Evolutionary conservation across 2,113 vertebrate genomes (phyloP), one percentile per base, ranked within the genome.

Genomic region (Lophura nycthemera): DNA sequence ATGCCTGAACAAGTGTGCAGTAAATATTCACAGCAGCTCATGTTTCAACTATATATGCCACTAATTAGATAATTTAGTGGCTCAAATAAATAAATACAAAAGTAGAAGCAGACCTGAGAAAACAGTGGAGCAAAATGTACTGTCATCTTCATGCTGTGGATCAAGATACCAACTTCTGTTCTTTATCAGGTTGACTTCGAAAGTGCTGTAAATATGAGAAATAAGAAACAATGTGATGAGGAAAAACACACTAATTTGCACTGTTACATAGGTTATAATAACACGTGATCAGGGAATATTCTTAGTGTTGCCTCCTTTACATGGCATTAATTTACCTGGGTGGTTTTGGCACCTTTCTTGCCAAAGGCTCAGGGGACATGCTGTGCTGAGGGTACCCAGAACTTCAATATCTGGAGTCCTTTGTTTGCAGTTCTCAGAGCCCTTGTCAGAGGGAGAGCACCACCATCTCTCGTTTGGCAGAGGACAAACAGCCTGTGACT

Each of bases 61-160:
- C 98, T 98, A 98, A 98, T 98, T 98, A 98, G 97, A 98, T 98
- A 98, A 98, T 98, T 98, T 98, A 98, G 97, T 98, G 96, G 96
- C 93, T 96, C 97, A 96, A 97, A 98, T 98, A 98, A 98, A 98
- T 98, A 98, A 98, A 97, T 97, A 97, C 96, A 89, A 92, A 97
- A 98, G 96, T 86, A 97, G 95, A 96, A 95, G 91, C 86, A 91
- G 87, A 96, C 86, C 86, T 70, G 88, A 88, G 87, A 90, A 97
- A 96, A 86, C 1, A 86, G 74, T 52, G 64, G 84, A 84, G 59
- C 88, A 96, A 97, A 96, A 96, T 42, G 80, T 69, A 81, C 84
- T 61, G 72, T 91, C 52, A 29, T 91, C 73, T 60, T 72, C 11
- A 21, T 72, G 60, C 47, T 80, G 20, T 75, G 59, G 86, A 50